Evolutionary conservation across 2,797 vertebrate genomes (phyloP).

Genomic region (Zalophus californianus): DNA sequence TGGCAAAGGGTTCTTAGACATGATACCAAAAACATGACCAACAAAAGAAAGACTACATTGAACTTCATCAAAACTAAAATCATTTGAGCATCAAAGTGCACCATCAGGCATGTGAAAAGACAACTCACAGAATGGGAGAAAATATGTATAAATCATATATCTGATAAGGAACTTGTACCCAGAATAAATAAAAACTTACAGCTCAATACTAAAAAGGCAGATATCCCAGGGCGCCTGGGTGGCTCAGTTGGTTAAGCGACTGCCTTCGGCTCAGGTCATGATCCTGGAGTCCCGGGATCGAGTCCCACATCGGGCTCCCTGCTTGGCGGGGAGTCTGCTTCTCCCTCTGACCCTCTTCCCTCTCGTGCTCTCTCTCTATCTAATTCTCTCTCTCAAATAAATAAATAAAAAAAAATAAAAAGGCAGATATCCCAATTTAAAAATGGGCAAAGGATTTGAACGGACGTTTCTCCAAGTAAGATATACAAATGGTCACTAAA

Average conservation of each 20-base stretch:
- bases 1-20: not conserved
- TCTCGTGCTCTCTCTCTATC: too few relatives aligned
- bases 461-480: not conserved
- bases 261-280: too few relatives aligned
- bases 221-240: too few relatives aligned
- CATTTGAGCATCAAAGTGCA: not conserved
- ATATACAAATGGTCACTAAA: not conserved
- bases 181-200: not conserved
- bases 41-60: not conserved
- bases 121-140: not conserved
- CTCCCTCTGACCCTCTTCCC: too few relatives aligned
- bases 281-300: too few relatives aligned
- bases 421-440: not conserved
- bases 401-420: too few relatives aligned
- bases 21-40: not conserved
- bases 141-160: not conserved
- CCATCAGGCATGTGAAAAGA: not conserved
- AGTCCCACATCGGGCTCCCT: too few relatives aligned
- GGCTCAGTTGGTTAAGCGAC: too few relatives aligned
- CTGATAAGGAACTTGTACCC: not conserved
- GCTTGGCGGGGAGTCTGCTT: too few relatives aligned
- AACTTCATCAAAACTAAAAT: not conserved
- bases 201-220: not conserved
- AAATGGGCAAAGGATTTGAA: not conserved
- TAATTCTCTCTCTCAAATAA: too few relatives aligned